Evolutionary conservation across 2,113 vertebrate genomes (phyloP).

Genomic region (Neogale vison): DNA sequence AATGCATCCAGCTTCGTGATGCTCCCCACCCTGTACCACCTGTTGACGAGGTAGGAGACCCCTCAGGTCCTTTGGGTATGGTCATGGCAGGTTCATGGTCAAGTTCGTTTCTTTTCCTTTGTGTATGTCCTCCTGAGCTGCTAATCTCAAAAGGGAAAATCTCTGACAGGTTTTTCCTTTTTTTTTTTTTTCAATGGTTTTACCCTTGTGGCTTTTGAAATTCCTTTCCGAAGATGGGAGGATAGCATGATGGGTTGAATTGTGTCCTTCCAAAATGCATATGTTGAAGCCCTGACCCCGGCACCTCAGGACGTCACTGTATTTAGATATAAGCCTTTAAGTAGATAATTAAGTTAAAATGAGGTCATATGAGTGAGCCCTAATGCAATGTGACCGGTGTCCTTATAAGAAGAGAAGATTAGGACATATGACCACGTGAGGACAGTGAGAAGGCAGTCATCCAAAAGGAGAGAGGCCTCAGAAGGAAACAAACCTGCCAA

Average conservation of each 20-base stretch:
- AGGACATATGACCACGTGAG: not conserved
- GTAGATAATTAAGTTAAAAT: not conserved
- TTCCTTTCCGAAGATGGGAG: not conserved
- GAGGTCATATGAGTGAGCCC: not conserved
- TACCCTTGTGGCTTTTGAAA: not conserved
- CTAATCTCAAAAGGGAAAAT: not conserved
- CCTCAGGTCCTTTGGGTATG: not conserved
- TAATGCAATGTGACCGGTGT: not conserved
- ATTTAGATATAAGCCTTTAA: not conserved
- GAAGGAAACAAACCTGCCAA: not conserved
- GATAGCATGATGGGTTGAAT: not conserved
- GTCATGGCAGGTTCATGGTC: not conserved
- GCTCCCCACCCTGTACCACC: not conserved
- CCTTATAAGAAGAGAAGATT: not conserved
- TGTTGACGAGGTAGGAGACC: not conserved
- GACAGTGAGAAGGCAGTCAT: not conserved
- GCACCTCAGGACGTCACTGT: not conserved
- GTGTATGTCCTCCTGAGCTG: not conserved
- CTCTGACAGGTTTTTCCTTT: not conserved
- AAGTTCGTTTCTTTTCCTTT: not conserved
- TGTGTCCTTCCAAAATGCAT: not conserved
- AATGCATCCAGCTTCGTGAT: too few species aligned
- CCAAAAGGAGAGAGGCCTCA: not conserved
- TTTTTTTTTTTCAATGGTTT: too few species aligned
- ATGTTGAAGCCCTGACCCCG: not conserved